These are phyloP conservation scores for Choloepus didactylus DNA, from an alignment of 2,797 vertebrate genomes.

Conservation along the genomic window DNA sequence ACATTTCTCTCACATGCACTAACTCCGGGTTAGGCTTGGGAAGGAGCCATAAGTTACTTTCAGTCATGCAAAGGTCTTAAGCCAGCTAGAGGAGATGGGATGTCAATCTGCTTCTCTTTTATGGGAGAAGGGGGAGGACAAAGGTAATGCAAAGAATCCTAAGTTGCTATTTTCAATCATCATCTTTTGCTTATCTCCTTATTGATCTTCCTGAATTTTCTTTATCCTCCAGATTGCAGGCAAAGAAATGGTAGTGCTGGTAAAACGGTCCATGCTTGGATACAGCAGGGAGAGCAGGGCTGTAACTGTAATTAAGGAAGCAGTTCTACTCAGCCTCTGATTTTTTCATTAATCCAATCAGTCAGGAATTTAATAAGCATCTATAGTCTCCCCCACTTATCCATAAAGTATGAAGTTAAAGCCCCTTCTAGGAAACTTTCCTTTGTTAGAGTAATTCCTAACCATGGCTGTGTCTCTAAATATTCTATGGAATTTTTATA, in stretches of 20 bases:
- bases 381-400: neutral
- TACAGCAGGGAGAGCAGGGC: no score
- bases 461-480: neutral
- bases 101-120: slow-evolving; percentile 21
- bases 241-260: neutral
- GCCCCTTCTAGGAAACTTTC: neutral
- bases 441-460: slow-evolving; percentile 12
- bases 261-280: neutral
- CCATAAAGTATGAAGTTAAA: slow-evolving; percentile 1
- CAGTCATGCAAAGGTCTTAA: neutral
- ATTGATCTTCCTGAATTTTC: neutral
- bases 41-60: slow-evolving; percentile 49
- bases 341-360: neutral
- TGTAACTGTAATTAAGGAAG: neutral
- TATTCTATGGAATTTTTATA: neutral
- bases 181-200: neutral
- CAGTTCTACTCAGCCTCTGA: neutral
- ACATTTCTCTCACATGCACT: slow-evolving; percentile 43
- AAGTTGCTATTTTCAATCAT: neutral
- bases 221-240: neutral
- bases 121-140: neutral
- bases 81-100: neutral
- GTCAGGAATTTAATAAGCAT: neutral
- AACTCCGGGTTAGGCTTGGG: slow-evolving; percentile 28
- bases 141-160: neutral